Evolutionary conservation across 2,113 vertebrate genomes (phyloP).

Genomic region (Neopipo cinnamomea): DNA sequence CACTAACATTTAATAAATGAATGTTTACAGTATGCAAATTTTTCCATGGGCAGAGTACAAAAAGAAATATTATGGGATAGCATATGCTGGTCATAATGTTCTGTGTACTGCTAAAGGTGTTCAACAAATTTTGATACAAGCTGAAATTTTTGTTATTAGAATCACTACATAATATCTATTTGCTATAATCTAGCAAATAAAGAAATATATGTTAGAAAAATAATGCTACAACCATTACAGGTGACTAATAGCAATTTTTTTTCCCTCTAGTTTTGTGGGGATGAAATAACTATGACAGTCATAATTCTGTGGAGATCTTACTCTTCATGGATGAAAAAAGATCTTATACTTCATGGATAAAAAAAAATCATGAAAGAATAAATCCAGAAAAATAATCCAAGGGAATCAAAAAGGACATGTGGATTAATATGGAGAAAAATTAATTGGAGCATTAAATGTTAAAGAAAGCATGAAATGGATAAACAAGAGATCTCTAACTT

Average conservation of each 20-base stretch:
- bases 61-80: neutral
- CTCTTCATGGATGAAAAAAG: neutral
- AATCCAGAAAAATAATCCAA: conserved; percentile 12
- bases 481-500: conserved; percentile 11
- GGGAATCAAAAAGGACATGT: conserved; percentile 5
- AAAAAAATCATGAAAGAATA: conserved; percentile 3
- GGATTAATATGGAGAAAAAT: conserved; percentile 1
- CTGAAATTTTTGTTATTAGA: neutral
- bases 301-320: neutral
- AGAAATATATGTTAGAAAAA: neutral
- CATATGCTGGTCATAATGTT: neutral
- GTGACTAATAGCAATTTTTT: neutral
- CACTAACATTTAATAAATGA: neutral
- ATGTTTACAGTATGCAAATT: neutral
- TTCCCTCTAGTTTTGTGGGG: neutral
- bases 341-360: neutral
- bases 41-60: neutral
- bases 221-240: neutral
- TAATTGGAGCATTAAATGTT: conserved; percentile 38
- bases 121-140: neutral
- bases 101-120: neutral
- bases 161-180: neutral
- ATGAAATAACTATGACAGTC: neutral
- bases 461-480: conserved; percentile 33
- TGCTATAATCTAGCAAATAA: neutral